phyloP scores from a whole-genome alignment of 2,888 invertebrate species.

The Dryocosmus kuriphilus region DNA sequence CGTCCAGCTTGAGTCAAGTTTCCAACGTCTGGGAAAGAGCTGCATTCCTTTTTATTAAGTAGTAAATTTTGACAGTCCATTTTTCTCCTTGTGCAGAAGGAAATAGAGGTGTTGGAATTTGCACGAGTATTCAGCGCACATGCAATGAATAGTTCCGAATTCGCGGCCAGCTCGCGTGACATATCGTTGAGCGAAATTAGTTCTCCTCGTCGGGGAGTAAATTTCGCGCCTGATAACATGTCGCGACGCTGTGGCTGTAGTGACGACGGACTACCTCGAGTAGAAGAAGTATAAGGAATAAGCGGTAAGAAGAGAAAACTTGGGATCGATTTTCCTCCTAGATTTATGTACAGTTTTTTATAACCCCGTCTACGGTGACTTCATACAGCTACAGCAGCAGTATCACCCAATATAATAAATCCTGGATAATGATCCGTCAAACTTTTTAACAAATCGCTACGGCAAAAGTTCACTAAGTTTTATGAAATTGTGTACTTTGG shows the following conservation, averaged over 20 bases:
- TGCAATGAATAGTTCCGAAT: background rate
- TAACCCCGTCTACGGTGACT: background rate
- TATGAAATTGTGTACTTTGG: too few species aligned
- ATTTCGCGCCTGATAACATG: background rate
- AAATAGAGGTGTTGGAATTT: too few species aligned
- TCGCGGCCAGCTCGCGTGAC: background rate
- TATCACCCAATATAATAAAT: too few species aligned
- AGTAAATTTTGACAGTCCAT: too few species aligned
- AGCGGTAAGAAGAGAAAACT: background rate
- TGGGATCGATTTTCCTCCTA: background rate
- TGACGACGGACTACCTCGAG: background rate
- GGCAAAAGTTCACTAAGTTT: too few species aligned
- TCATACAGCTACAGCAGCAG: too few species aligned
- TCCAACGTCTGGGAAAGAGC: too few species aligned
- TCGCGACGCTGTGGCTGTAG: background rate
- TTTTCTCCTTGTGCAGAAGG: too few species aligned
- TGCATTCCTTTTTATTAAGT: too few species aligned
- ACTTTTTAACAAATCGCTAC: too few species aligned
- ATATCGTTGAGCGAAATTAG: background rate
- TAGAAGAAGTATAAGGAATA: background rate
- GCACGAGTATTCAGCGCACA: background rate
- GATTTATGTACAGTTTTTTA: background rate
- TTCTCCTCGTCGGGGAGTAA: background rate
- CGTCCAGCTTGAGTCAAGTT: too few species aligned
- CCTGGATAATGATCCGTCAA: too few species aligned